Base-by-base conservation (phyloP, 1,140 invertebrate genomes). In the Drosophila rufa region DNA sequence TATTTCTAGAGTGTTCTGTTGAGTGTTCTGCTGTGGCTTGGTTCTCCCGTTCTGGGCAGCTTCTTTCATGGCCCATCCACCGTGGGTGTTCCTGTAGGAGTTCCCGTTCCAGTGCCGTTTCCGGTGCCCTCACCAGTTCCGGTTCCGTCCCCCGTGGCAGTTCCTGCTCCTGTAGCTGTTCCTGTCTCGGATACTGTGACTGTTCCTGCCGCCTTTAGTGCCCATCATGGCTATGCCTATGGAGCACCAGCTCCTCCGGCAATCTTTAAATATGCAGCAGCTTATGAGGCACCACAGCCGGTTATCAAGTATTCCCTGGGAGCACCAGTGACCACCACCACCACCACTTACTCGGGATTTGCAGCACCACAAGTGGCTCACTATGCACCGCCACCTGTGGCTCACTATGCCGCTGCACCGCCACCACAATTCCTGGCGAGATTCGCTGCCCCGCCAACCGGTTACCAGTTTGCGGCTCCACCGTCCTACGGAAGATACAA, bases 321-420 rank as follows among this genome's bases (percentile, higher is more conserved):
- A 6, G 17, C 86, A 12, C 85, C 85, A 2, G 79, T 90, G 4
- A 90, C 85, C 30, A 90, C 85, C 4, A 90, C 85, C 4, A 90
- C 86, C 9, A 90, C 85, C 2, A 90, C 85, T 0, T 90, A 90
- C 42, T 14, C 75, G 0, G 81, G 86, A 15, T 84, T 82, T 42
- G 79, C 80, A 33, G 70, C 80, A 30, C 38, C 80, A 4, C 14
- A 69, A 11, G 17, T 22, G n/a, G 43, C 69, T 4, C 68, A 69
- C 5, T 78, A 51, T 65, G 66, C 70, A 45, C 30, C 57, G 8
- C 61, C 33, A 25, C 43, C 57, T 2, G 68, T 65, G 15, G 14
- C 56, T 7, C 73, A 81, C 2, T 81, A 75, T 19, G 53, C 79
- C 2, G 73, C 79, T 43, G 9, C 76, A 25, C 22, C 73, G 7